Evolutionary conservation across 2,888 invertebrate genomes (phyloP).

Genomic region (Callinectes sapidus): DNA sequence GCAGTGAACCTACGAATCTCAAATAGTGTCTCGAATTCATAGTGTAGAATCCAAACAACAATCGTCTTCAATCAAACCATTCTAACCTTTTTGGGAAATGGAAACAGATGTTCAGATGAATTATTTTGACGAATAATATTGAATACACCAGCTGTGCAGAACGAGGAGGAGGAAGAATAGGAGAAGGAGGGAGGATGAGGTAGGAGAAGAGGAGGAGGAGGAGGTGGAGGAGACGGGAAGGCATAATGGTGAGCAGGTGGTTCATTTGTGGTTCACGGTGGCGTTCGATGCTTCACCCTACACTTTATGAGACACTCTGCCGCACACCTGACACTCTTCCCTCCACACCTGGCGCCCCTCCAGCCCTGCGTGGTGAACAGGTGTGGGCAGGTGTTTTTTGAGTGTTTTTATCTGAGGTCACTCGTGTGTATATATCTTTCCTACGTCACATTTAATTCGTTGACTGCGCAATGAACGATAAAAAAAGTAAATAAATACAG

Average conservation of each 20-base stretch:
- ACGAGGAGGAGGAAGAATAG: background rate
- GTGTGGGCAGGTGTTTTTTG: no score
- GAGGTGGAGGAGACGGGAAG: background rate
- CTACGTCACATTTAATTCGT: no score
- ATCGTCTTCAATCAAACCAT: background rate
- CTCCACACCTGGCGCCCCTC: background rate
- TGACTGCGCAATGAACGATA: no score
- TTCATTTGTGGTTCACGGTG: conserved; percentile 15
- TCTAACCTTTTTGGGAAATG: background rate
- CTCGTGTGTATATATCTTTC: no score
- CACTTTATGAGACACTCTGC: background rate
- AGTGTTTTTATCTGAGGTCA: no score
- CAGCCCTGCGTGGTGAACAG: no score
- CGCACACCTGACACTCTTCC: background rate
- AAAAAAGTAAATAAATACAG: no score
- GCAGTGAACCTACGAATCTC: background rate
- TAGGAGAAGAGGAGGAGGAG: background rate
- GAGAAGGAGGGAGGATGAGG: background rate
- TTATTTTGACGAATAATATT: background rate
- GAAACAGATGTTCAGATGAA: background rate
- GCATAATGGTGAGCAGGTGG: background rate
- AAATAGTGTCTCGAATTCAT: background rate
- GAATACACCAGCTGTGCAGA: background rate
- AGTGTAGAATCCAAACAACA: background rate
- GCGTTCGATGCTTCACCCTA: background rate